These are phyloP conservation scores for Amorpha juglandis DNA, from an alignment of 2,888 invertebrate species.

Conservation along the genomic window DNA sequence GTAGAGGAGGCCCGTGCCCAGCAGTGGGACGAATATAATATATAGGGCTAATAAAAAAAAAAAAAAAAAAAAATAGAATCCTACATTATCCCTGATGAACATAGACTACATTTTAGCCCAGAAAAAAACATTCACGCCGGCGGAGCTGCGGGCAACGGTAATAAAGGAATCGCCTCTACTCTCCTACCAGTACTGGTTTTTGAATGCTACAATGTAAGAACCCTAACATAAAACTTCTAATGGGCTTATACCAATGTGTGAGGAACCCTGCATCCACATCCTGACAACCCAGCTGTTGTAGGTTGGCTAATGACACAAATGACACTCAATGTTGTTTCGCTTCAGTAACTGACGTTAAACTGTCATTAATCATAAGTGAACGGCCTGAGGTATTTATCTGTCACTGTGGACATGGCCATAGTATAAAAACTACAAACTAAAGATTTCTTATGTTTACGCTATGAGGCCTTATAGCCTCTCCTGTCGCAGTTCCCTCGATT, in stretches of 20 bases:
- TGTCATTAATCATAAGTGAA: conserved; percentile 15
- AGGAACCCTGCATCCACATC: background rate
- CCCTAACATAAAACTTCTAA: background rate
- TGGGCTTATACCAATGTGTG: background rate
- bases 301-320: conserved; percentile 3
- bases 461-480: too few relatives aligned
- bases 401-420: conserved; percentile 5
- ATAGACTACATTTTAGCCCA: too few relatives aligned
- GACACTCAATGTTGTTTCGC: conserved; percentile 15
- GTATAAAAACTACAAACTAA: too few relatives aligned
- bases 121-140: too few relatives aligned
- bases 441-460: too few relatives aligned
- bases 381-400: conserved; percentile 5
- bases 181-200: background rate
- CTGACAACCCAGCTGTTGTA: background rate
- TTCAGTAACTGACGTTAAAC: conserved; percentile 10
- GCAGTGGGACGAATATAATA: too few relatives aligned
- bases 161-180: background rate
- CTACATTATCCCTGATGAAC: too few relatives aligned
- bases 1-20: too few relatives aligned
- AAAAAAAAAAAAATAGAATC: too few relatives aligned
- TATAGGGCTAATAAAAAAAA: too few relatives aligned
- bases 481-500: too few relatives aligned
- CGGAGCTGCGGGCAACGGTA: too few relatives aligned
- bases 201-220: background rate